These are phyloP conservation scores for Ophion ventricosus DNA, from an alignment of 2,888 invertebrate genomes.

Conservation along the genomic window DNA sequence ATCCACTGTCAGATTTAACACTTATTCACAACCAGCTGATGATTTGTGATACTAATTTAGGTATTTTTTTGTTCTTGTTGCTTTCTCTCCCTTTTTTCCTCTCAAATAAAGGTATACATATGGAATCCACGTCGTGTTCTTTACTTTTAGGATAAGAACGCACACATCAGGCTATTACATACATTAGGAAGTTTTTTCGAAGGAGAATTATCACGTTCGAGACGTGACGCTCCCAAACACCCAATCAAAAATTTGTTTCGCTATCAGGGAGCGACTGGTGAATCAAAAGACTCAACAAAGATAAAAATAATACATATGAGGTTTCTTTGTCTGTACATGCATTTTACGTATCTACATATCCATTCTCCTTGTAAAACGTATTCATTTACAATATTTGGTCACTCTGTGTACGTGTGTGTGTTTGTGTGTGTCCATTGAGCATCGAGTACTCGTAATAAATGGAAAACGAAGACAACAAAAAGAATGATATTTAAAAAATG, in stretches of 20 bases:
- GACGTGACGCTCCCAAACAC: neutral
- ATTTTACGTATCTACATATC: conserved; percentile 9
- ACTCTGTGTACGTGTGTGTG: neutral
- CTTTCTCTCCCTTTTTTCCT: conserved; percentile 18
- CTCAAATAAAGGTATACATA: conserved; percentile 30
- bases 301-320: neutral
- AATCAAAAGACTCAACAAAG: neutral
- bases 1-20: conserved; percentile 72
- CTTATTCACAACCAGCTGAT: conserved; percentile 81
- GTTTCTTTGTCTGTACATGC: neutral
- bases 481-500: neutral
- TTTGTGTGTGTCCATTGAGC: conserved; percentile 2
- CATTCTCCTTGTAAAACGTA: conserved; percentile 44
- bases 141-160: conserved; percentile 37
- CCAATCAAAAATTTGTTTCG: neutral
- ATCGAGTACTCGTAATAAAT: conserved; percentile 4
- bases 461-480: neutral
- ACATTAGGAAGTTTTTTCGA: neutral
- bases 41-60: conserved; percentile 75
- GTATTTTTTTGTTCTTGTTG: conserved; percentile 35
- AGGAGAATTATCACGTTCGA: neutral
- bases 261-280: neutral
- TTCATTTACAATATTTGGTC: conserved; percentile 55
- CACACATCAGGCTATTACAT: conserved; percentile 37
- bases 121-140: conserved; percentile 2